Percentiles rank a stretch among this genome's conserved stretches.
Evolutionary conservation across 2,888 invertebrate genomes (phyloP).

Genomic region (Drosophila ustulata): DNA sequence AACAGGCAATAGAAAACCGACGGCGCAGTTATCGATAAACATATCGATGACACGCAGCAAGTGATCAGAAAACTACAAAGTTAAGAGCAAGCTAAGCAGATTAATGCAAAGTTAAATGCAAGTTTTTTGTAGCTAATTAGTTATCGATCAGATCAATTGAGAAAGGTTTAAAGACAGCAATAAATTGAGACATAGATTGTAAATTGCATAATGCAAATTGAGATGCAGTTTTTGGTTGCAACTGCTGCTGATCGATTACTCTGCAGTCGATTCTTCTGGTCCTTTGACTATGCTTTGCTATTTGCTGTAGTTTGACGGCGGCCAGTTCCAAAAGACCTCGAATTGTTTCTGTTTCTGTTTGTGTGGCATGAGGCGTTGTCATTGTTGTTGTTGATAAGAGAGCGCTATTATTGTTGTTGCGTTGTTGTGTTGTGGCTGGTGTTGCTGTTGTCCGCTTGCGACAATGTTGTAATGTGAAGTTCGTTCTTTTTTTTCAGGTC

Average conservation of each 20-base stretch:
- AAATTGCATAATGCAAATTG: no score
- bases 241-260: not conserved
- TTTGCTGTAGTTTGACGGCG: conserved; percentile 19
- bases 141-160: no score
- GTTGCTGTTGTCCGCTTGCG: conserved; percentile 39
- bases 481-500: conserved; percentile 45
- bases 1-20: not conserved
- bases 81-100: no score
- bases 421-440: conserved; percentile 22
- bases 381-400: conserved; percentile 54
- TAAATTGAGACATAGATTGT: no score
- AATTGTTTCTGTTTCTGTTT: conserved; percentile 41
- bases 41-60: not conserved
- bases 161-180: no score
- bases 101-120: no score
- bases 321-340: conserved; percentile 42
- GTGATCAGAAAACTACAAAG: no score
- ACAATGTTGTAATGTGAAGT: conserved; percentile 56
- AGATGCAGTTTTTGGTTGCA: no score
- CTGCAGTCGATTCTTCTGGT: not conserved
- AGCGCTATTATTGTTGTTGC: conserved; percentile 30
- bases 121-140: no score
- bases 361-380: conserved; percentile 41
- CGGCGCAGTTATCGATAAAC: not conserved
- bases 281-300: conserved; percentile 1